Conservation (phyloP, 2,888 invertebrate species). For the Phortica magna region DNA sequence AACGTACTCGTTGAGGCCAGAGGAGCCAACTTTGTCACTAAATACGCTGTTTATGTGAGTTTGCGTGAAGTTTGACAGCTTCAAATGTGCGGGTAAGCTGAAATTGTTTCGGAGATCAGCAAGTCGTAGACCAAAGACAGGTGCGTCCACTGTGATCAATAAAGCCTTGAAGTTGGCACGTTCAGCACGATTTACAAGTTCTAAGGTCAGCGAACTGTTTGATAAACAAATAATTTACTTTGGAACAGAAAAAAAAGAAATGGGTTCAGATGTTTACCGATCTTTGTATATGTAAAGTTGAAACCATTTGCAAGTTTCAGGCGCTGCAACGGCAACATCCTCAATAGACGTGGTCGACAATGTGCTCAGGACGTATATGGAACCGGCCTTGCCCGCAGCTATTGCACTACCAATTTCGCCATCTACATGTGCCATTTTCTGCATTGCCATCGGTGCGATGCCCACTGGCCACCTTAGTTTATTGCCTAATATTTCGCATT, state of each 20-base stretch:
- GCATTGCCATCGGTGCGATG: constrained; percentile 94
- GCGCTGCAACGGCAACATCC: constrained; percentile 89
- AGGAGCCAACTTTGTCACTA: constrained; percentile 73
- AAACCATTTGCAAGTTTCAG: constrained; percentile 91
- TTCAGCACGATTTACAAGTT: constrained; percentile 88
- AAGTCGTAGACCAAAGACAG: constrained; percentile 89
- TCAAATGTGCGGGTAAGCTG: constrained; percentile 87
- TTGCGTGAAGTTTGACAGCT: constrained; percentile 89
- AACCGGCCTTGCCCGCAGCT: constrained; percentile 89
- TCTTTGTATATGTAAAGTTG: constrained; percentile 94
- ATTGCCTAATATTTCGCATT: constrained; percentile 83
- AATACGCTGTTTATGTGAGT: constrained; percentile 70
- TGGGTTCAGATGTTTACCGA: constrained; percentile 78
- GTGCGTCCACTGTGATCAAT: constrained; percentile 93
- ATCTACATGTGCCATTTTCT: constrained; percentile 92
- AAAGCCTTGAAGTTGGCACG: constrained; percentile 91
- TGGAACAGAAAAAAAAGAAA: no score
- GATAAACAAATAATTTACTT: constrained; percentile 57
- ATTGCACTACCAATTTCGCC: constrained; percentile 91
- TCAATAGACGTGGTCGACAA: constrained; percentile 92
- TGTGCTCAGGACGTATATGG: constrained; percentile 90
- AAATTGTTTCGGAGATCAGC: constrained; percentile 92
- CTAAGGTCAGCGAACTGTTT: constrained; percentile 82
- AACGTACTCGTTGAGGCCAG: constrained; percentile 89
- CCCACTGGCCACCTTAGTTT: constrained; percentile 86